Percentiles rank a stretch among this genome's conserved stretches.
Conservation (phyloP, 2,113 vertebrate species). For the Gadus chalcogrammus region DNA sequence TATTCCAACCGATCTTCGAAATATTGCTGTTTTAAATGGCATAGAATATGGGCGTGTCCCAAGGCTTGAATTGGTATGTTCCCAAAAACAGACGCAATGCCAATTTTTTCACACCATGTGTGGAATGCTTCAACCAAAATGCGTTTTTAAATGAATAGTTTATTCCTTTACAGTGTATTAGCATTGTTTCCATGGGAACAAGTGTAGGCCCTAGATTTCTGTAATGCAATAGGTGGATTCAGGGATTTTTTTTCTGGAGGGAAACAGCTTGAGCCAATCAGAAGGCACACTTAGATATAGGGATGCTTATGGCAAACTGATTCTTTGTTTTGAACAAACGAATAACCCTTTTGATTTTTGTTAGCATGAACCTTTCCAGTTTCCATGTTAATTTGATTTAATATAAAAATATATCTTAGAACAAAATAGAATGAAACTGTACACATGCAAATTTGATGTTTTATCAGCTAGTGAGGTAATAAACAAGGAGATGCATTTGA, state of each 20-base stretch:
- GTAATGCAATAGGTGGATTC: conserved; percentile 28
- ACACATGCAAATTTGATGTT: no score
- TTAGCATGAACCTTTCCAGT: conserved; percentile 24
- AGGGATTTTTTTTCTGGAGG: conserved; percentile 34
- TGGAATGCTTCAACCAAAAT: not conserved
- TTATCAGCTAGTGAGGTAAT: no score
- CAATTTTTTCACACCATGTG: no score
- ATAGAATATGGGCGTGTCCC: conserved; percentile 59
- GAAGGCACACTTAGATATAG: conserved; percentile 1
- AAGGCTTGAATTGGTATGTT: conserved; percentile 12
- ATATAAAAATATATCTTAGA: conserved; percentile 1
- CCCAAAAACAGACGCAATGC: not conserved
- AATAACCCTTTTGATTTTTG: not conserved
- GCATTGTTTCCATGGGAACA: conserved; percentile 45
- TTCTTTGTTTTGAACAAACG: conserved; percentile 25
- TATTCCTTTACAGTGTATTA: conserved; percentile 1
- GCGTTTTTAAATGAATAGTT: not conserved
- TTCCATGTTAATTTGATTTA: not conserved
- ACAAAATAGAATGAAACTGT: not conserved
- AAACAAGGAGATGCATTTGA: no score
- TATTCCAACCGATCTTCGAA: not conserved
- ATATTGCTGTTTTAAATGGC: conserved; percentile 39
- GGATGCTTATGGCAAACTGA: conserved; percentile 33
- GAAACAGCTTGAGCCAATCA: conserved; percentile 40
- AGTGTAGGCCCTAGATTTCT: conserved; percentile 8